phyloP scores from a whole-genome alignment of 2,113 vertebrate genomes.

The Zapus hudsonius region DNA sequence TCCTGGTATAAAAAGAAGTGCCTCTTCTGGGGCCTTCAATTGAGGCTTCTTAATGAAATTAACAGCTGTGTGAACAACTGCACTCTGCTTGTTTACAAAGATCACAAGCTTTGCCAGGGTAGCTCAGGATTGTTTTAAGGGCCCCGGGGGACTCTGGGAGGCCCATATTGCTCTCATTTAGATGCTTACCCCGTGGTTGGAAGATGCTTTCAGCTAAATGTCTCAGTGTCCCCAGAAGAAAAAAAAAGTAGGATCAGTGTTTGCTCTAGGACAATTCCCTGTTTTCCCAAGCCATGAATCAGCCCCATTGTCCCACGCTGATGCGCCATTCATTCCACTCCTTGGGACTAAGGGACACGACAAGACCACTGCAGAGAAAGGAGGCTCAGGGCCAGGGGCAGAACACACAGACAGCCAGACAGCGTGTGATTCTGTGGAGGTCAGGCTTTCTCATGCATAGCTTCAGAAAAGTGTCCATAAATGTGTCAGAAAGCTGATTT shows the following conservation, averaged over 20 bases:
- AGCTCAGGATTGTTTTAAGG: constrained; percentile 48
- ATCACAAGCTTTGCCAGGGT: constrained; percentile 44
- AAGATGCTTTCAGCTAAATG: constrained; percentile 62
- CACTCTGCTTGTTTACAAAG: constrained; percentile 61
- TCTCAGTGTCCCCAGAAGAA: constrained; percentile 44
- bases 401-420: background rate
- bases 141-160: background rate
- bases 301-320: constrained; percentile 62
- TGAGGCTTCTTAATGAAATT: constrained; percentile 71
- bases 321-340: constrained; percentile 57
- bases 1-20: constrained; percentile 63
- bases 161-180: constrained; percentile 61
- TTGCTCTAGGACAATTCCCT: constrained; percentile 61
- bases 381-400: background rate
- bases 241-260: constrained; percentile 62
- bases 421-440: constrained; percentile 23
- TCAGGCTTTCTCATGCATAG: constrained; percentile 23
- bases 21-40: constrained; percentile 57
- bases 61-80: constrained; percentile 65
- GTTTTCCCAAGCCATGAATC: constrained; percentile 75
- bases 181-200: constrained; percentile 50
- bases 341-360: constrained; percentile 33
- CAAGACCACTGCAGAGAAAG: constrained; percentile 54
- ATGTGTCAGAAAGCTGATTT: constrained; percentile 55
- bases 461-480: constrained; percentile 45